Base-by-base conservation (phyloP, 2,888 invertebrate species). In the Azorinus chamasolen region DNA sequence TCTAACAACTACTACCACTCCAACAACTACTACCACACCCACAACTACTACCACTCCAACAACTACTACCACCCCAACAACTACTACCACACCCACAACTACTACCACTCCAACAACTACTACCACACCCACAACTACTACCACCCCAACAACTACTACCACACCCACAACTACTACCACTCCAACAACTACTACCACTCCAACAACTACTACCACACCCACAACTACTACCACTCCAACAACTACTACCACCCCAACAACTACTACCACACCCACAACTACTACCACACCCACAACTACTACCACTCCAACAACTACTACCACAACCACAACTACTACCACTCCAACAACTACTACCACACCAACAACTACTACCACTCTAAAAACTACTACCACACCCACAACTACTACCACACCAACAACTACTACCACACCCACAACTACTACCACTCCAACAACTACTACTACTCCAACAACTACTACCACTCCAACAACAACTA, bases 161-260 rank as follows among this genome's bases (percentile, higher is more conserved):
- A 51, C 8, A 20, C 16, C 51, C 16, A 12, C 51, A 18, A 51
- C 51, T 51, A 51, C 51, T 45, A 51, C 51, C 4, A 51, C 16
- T 51, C 16, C 51, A 8, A 51, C 51, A 18, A 51, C 51, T 51
- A 51, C 51, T 51, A 51, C 51, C 16, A 51, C 8, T 22, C 16
- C 24, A 8, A 51, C 51, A 5, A 51, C 51, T 22, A 51, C 51
- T 12, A 51, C 51, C 20, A 51, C 51, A 20, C 6, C 16, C 16
- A 51, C 16, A 18, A 51, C 51, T 51, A 51, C 51, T 51, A 51
- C 16, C 16, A 51, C 16, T 51, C 22, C 51, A 20, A 12, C 51
- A 51, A 51, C 51, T 22, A 8, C 24, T 22, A 12, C 51, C 4
- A 51, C 3, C 20, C 16, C 51, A 12, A 51, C 51, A 18, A 51